Evolutionary conservation across 2,113 vertebrate genomes (phyloP), one percentile per base, ranked within the genome.

Genomic region (Cephalophus harveyi): DNA sequence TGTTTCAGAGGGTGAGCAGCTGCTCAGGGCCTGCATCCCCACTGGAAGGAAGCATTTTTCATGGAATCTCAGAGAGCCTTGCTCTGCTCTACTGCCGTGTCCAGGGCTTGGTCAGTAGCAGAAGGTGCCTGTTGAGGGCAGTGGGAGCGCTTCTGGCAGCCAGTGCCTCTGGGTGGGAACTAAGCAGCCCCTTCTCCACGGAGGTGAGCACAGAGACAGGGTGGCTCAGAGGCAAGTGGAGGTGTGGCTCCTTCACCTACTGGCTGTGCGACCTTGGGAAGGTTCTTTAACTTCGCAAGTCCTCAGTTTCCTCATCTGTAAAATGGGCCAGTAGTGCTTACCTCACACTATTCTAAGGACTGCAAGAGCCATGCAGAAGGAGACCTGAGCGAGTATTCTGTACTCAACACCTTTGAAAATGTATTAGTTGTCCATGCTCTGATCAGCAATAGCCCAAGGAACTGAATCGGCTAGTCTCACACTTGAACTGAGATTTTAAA

Each of bases 291-390:
- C 64, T 78, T 76, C 11, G 10, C 62, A 55, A 9, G 62, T 54
- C 36, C 55, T 85, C 55, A 43, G 62, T 90, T 52, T 67, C 55
- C 71, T 87, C 25, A 13, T 67, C 92, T 52, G 50, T 96, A 78
- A 59, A 19, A 23, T 23, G 23, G 27, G 30, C 12, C 67, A 55
- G 0, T 30, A 1, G 16, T 40, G 10, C 71, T 57, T 81, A 78
- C 25, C 30, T 81, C 33, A 48, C 13, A 16, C 40, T 48, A 7
- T 64, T 81, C 57, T 1, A 9, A 57, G n/a, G 50, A 67, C 25
- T 11, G 1, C 15, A 19, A 5, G 81, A 50, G 33, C 17, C 4
- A 2, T 11, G 25, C 52, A n/a, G 43, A 59, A 59, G 33, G 43
- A 57, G 19, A n/a, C 15, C 82, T 55, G 8, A 8, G 36, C 11